Conservation (phyloP, 1,140 invertebrate species). For the Heliconius himera region DNA sequence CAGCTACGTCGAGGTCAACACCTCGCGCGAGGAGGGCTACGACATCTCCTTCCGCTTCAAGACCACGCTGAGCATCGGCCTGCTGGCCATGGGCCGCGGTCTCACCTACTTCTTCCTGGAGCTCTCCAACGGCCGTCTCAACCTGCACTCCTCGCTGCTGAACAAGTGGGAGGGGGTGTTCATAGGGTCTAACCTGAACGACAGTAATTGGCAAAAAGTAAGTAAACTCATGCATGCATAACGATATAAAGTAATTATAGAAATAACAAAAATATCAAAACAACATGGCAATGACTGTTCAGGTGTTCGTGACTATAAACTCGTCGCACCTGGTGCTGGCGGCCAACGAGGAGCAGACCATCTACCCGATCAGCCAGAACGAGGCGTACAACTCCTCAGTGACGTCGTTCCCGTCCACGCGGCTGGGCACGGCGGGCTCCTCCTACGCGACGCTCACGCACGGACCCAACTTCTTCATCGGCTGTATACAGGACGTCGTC, state of each 20-base stretch:
- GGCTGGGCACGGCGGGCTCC: constrained; percentile 88
- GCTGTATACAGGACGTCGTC: constrained; percentile 95
- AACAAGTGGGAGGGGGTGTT: constrained; percentile 95
- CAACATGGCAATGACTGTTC: not conserved
- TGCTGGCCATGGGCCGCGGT: constrained; percentile 93
- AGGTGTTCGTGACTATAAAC: constrained; percentile 92
- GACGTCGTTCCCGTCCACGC: constrained; percentile 91
- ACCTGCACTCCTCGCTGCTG: constrained; percentile 91
- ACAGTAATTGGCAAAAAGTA: constrained; percentile 93
- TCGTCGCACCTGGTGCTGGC: constrained; percentile 91
- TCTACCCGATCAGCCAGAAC: constrained; percentile 91
- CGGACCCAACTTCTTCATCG: constrained; percentile 90
- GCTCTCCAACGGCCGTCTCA: constrained; percentile 90
- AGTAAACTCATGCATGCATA: not conserved
- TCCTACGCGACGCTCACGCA: constrained; percentile 86
- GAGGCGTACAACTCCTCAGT: constrained; percentile 87
- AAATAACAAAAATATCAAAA: not conserved
- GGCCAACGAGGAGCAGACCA: constrained; percentile 93
- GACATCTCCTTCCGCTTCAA: constrained; percentile 94
- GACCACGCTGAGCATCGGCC: constrained; percentile 92
- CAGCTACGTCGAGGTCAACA: constrained; percentile 90
- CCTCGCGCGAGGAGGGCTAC: constrained; percentile 91
- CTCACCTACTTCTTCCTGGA: constrained; percentile 92
- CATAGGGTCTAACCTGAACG: constrained; percentile 90
- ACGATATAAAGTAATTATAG: not conserved